These are phyloP conservation scores for Apamea epomidion DNA, from an alignment of 2,888 invertebrate genomes.

Conservation along the genomic window DNA sequence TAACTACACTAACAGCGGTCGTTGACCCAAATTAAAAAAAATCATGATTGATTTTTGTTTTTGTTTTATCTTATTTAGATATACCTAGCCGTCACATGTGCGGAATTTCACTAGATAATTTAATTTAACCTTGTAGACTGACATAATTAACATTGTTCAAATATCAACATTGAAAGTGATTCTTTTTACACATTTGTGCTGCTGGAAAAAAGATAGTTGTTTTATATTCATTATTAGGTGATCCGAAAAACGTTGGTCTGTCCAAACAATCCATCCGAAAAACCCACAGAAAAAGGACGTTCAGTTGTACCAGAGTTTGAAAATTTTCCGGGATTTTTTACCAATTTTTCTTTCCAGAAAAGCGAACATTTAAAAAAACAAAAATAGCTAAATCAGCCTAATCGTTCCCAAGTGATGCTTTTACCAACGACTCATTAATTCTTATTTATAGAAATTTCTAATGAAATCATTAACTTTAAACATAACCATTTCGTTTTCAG, in stretches of 20 bases:
- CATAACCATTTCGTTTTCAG: conserved; percentile 65
- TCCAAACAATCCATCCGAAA: background rate
- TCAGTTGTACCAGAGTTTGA: background rate
- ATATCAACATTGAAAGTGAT: background rate
- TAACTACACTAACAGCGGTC: background rate
- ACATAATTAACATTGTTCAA: background rate
- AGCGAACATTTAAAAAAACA: background rate
- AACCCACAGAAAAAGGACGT: background rate
- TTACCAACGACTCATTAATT: background rate
- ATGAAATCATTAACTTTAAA: background rate
- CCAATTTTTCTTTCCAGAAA: background rate
- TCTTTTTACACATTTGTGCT: background rate
- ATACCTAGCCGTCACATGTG: background rate
- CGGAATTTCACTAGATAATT: background rate
- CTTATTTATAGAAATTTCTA: background rate
- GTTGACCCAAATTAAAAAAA: background rate
- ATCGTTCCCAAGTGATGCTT: background rate
- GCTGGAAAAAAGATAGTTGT: background rate
- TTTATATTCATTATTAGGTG: background rate
- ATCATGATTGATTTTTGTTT: background rate
- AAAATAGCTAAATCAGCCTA: background rate
- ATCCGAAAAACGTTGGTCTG: background rate
- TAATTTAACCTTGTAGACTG: background rate
- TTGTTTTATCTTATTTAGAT: background rate
- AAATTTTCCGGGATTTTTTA: background rate